These are phyloP conservation scores for Agapornis roseicollis DNA, from an alignment of 2,113 vertebrate species.

Conservation along the genomic window DNA sequence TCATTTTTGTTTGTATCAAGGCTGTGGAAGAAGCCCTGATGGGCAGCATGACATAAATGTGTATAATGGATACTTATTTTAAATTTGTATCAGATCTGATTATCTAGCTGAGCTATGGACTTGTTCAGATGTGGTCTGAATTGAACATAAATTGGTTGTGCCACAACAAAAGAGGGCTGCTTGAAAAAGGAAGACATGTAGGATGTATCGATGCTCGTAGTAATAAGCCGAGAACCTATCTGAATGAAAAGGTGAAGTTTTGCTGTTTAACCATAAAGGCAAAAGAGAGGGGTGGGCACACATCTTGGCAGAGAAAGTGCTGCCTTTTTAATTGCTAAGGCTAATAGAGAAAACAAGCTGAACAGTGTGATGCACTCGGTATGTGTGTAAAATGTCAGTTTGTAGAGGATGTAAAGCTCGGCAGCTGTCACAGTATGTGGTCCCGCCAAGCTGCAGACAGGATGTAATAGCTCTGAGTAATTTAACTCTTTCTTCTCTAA, in stretches of 20 bases:
- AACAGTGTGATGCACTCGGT: constrained; percentile 13
- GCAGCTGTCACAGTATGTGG: constrained; percentile 45
- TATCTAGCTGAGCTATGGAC: neutral
- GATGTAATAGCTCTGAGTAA: constrained; percentile 37
- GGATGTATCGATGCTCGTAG: neutral
- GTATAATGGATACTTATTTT: neutral
- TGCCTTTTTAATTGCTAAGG: constrained; percentile 60
- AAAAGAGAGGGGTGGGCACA: constrained; percentile 1
- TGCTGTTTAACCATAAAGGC: neutral
- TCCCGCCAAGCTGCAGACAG: constrained; percentile 47
- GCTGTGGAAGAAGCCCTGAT: neutral
- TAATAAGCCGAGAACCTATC: neutral
- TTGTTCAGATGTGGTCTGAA: neutral
- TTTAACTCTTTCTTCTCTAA: constrained; percentile 58
- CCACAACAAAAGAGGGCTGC: neutral
- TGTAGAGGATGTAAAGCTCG: constrained; percentile 29
- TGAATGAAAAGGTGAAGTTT: constrained; percentile 14
- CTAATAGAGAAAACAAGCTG: constrained; percentile 39
- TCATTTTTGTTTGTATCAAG: neutral
- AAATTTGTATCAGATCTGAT: neutral
- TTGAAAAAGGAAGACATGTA: neutral
- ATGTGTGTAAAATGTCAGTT: constrained; percentile 58
- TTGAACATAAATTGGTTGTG: neutral
- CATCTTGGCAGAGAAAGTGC: neutral
- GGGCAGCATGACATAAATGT: neutral